Base-by-base conservation (phyloP, 1,140 invertebrate species). In the Brachionus asplanchnoidis region DNA sequence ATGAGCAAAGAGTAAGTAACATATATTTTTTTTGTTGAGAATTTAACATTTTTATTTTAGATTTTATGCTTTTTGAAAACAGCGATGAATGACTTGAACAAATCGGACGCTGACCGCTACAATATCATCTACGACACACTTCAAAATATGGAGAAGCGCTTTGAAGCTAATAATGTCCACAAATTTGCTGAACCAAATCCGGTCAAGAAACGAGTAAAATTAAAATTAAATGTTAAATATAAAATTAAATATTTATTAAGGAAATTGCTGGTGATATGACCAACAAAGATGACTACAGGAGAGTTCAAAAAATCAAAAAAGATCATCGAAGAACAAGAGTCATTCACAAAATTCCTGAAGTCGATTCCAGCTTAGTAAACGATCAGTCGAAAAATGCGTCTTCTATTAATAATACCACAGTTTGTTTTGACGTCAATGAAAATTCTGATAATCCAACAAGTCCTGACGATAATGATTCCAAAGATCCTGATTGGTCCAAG, bases 401-500 rank as follows among this genome's bases (percentile, higher is more conserved):
- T n/a, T n/a, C n/a, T n/a, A n/a, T n/a, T n/a, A n/a, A n/a, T n/a
- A n/a, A n/a, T n/a, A n/a, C n/a, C n/a, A n/a, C n/a, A n/a, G n/a
- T n/a, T n/a, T n/a, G n/a, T n/a, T n/a, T n/a, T n/a, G n/a, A n/a
- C n/a, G n/a, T n/a, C n/a, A n/a, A n/a, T n/a, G n/a, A n/a, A n/a
- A n/a, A n/a, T n/a, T n/a, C n/a, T n/a, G n/a, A n/a, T n/a, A n/a
- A n/a, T n/a, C n/a, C n/a, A n/a, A n/a, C n/a, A n/a, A n/a, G n/a
- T n/a, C n/a, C n/a, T n/a, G 53, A 82, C 3, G 53, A 82, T 11
- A 32, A 82, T 68, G 1, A 4, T 2, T 1, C 17, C 56, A 65
- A 36, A 3, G 79, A 82, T 36, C 79, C 79, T n/a, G 79, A 82
- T n/a, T 82, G 79, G 79, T 40, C 65, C 9, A 60, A 68, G 12